Percentiles rank a stretch among this genome's conserved stretches.
Conservation (phyloP, 2,888 invertebrate genomes). For the Spisula subtruncata region DNA sequence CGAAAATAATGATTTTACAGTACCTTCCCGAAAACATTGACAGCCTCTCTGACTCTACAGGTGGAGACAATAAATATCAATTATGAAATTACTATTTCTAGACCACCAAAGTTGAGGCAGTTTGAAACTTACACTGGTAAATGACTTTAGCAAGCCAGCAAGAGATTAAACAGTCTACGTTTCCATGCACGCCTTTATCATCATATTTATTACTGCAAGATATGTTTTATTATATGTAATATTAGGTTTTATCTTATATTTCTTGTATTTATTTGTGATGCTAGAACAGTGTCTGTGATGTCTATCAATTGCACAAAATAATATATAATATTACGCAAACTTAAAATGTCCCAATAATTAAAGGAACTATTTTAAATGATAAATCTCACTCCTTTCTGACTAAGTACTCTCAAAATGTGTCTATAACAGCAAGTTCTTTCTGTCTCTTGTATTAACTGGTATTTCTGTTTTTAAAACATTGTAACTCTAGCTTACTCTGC, state of each 20-base stretch:
- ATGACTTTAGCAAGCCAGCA: constrained; percentile 39
- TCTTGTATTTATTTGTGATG: constrained; percentile 17
- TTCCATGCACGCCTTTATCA: constrained; percentile 33
- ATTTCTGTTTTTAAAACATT: too few relatives aligned
- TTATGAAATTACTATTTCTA: constrained; percentile 69
- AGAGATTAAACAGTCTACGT: constrained; percentile 50
- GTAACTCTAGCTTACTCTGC: too few relatives aligned
- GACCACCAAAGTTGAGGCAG: constrained; percentile 67
- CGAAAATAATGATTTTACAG: too few relatives aligned
- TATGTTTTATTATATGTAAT: constrained; percentile 27
- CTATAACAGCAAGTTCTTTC: neutral
- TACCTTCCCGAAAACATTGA: constrained; percentile 41
- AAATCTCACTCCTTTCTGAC: too few relatives aligned
- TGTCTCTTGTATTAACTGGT: neutral
- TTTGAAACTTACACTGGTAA: constrained; percentile 61
- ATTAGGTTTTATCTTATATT: constrained; percentile 30
- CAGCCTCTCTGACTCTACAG: constrained; percentile 47
- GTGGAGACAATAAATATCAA: constrained; percentile 69
- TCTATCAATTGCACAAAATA: constrained; percentile 2
- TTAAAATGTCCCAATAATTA: neutral
- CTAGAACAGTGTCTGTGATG: neutral
- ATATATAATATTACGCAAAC: neutral
- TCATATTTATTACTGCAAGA: constrained; percentile 41
- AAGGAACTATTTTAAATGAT: too few relatives aligned
- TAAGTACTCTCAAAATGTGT: too few relatives aligned